Evolutionary conservation across 2,797 vertebrate species (phyloP).

Genomic region (Trematomus bernacchii): DNA sequence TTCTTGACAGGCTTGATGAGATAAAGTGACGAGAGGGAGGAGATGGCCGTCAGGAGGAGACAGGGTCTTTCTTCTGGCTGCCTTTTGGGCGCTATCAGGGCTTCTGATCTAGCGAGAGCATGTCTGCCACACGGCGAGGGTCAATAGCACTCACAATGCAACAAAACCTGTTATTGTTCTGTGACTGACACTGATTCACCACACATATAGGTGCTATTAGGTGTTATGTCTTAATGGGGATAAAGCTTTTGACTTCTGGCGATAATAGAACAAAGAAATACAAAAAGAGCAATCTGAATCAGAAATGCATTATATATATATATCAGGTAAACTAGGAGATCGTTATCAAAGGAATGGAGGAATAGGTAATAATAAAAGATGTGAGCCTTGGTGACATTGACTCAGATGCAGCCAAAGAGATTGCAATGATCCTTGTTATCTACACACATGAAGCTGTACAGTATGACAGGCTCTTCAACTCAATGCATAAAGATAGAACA

Average conservation of each 20-base stretch:
- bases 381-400: slow-evolving; percentile 10
- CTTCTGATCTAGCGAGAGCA: slow-evolving; percentile 66
- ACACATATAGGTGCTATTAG: slow-evolving; percentile 32
- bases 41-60: slow-evolving; percentile 65
- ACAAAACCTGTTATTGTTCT: slow-evolving; percentile 63
- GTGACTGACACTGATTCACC: slow-evolving; percentile 58
- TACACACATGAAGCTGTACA: slow-evolving; percentile 24
- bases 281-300: slow-evolving; percentile 8
- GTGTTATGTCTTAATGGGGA: slow-evolving; percentile 40
- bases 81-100: slow-evolving; percentile 66
- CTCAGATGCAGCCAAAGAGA: slow-evolving; percentile 28
- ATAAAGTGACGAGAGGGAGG: slow-evolving; percentile 69
- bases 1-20: slow-evolving; percentile 74
- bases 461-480: slow-evolving; percentile 19
- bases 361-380: slow-evolving; percentile 30
- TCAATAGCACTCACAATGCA: slow-evolving; percentile 60
- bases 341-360: slow-evolving; percentile 22
- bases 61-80: slow-evolving; percentile 64
- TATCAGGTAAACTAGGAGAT: slow-evolving; percentile 23
- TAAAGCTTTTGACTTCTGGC: slow-evolving; percentile 29
- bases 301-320: slow-evolving; percentile 25
- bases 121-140: slow-evolving; percentile 59
- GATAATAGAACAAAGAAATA: slow-evolving; percentile 14
- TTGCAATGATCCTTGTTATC: slow-evolving; percentile 28
- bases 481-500: not conserved